phyloP scores from a whole-genome alignment of 2,888 invertebrate species.

The Hipparchia sbordonii region DNA sequence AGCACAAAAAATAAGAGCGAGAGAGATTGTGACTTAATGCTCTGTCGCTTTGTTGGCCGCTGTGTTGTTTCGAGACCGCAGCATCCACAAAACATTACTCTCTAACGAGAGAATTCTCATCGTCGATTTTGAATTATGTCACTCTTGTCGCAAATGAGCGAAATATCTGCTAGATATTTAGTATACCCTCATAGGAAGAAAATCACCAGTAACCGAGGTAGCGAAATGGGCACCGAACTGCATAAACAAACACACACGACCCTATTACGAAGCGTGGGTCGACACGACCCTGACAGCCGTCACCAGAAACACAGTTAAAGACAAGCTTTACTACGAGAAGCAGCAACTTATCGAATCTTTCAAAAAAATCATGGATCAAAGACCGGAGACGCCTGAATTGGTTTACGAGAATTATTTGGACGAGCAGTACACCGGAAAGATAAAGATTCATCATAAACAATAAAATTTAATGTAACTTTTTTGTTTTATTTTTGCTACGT shows the following conservation, averaged over 20 bases:
- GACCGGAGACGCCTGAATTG: constrained; percentile 51
- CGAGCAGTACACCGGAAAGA: constrained; percentile 61
- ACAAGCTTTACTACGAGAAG: constrained; percentile 48
- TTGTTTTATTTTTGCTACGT: neutral
- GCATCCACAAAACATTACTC: no score
- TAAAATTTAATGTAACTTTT: neutral
- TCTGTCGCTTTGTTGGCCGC: no score
- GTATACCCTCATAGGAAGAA: constrained; percentile 7
- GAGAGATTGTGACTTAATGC: no score
- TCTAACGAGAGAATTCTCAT: no score
- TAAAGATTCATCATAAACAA: constrained; percentile 53
- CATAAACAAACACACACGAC: constrained; percentile 55
- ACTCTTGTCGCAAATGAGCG: no score
- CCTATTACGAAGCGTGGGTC: constrained; percentile 74
- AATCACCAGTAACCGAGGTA: constrained; percentile 59
- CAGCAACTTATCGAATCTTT: constrained; percentile 47
- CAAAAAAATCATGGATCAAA: constrained; percentile 44
- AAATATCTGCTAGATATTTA: no score
- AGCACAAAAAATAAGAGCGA: no score
- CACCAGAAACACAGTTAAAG: constrained; percentile 48
- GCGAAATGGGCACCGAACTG: constrained; percentile 65
- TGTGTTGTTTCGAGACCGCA: no score
- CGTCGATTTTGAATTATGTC: no score
- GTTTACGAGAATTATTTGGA: constrained; percentile 53
- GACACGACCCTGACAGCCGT: constrained; percentile 62